phyloP scores from a whole-genome alignment of 2,888 invertebrate species.

The Andrena minutula region DNA sequence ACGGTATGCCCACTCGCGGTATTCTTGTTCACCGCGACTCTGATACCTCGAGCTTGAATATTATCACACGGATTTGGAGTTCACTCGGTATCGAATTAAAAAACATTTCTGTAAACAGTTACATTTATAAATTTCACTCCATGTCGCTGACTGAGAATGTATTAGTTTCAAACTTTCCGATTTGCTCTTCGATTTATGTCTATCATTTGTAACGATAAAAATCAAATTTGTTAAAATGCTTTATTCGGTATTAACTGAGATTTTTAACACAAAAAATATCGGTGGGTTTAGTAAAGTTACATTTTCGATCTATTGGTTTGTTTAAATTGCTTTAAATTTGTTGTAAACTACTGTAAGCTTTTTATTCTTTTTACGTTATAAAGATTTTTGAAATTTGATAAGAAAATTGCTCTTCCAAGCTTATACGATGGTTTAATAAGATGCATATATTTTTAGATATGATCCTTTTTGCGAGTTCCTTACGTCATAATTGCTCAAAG shows the following conservation, averaged over 20 bases:
- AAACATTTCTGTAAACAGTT: conserved; percentile 33
- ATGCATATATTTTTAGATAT: conserved; percentile 49
- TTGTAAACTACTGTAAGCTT: not conserved
- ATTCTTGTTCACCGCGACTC: conserved; percentile 32
- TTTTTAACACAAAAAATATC: not conserved
- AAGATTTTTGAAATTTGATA: not conserved
- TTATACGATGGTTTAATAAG: not conserved
- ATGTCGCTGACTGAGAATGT: not conserved
- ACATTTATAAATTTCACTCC: conserved; percentile 20
- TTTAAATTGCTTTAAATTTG: too few species aligned
- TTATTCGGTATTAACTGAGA: not conserved
- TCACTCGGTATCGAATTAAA: conserved; percentile 10
- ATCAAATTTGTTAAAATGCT: not conserved
- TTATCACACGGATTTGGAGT: conserved; percentile 12
- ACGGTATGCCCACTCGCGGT: conserved; percentile 14
- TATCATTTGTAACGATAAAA: not conserved
- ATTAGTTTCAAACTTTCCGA: not conserved
- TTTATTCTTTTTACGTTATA: not conserved
- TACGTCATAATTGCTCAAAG: conserved; percentile 47
- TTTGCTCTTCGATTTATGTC: not conserved
- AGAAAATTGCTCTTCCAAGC: not conserved
- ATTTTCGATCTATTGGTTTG: too few species aligned
- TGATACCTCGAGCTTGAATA: conserved; percentile 20
- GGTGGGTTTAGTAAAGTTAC: too few species aligned
- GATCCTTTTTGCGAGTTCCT: conserved; percentile 10